These are phyloP conservation scores for Tragelaphus buxtoni DNA, from an alignment of 2,113 vertebrate genomes.

Conservation along the genomic window DNA sequence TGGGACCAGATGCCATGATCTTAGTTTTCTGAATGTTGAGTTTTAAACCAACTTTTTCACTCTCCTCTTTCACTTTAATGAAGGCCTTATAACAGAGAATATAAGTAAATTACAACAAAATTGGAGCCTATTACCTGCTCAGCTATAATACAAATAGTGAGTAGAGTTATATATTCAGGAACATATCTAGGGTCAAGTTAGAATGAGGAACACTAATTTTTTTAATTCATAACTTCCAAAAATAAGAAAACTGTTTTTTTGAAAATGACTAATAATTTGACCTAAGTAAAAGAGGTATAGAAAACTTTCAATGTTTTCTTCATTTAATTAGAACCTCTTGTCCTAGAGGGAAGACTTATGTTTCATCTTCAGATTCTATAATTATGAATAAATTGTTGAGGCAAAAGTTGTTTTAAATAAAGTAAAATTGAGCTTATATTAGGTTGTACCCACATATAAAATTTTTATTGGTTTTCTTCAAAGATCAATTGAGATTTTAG, in stretches of 20 bases:
- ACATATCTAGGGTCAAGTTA: not conserved
- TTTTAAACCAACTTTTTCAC: no score
- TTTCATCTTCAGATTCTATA: not conserved
- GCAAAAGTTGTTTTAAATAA: not conserved
- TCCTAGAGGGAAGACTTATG: not conserved
- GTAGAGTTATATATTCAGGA: not conserved
- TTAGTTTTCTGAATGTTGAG: no score
- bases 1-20: no score
- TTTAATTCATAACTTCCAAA: not conserved
- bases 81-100: not conserved
- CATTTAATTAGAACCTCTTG: not conserved
- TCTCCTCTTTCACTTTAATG: not conserved
- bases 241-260: not conserved
- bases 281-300: not conserved
- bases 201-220: not conserved
- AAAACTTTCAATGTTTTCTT: not conserved
- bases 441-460: not conserved
- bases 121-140: not conserved
- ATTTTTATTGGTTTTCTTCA: not conserved
- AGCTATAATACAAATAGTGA: not conserved
- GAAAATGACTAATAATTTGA: not conserved
- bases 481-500: not conserved
- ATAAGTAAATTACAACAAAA: not conserved
- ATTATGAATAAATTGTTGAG: not conserved
- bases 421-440: not conserved